Percentiles rank a stretch among this genome's conserved stretches.
These are phyloP conservation scores for Pseudomyrmex gracilis DNA, from an alignment of 1,140 invertebrate species.

Conservation along the genomic window DNA sequence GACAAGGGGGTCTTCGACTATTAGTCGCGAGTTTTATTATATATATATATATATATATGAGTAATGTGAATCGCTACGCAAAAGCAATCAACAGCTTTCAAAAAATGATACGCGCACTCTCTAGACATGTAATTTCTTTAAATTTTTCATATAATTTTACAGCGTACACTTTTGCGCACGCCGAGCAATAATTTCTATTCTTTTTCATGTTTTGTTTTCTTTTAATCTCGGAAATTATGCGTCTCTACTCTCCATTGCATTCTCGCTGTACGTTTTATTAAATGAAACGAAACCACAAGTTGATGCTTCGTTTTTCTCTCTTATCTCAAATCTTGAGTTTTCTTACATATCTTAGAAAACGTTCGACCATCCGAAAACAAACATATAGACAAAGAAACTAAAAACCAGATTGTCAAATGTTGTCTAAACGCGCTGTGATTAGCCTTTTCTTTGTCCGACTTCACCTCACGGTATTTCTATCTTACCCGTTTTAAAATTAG, in stretches of 20 bases:
- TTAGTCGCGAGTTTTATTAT: background rate
- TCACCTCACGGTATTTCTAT: no score
- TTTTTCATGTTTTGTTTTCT: slow-evolving; percentile 27
- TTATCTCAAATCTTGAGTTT: background rate
- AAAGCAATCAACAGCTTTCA: slow-evolving; percentile 13
- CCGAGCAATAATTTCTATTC: background rate
- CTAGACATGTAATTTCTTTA: no score
- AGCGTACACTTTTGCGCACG: no score
- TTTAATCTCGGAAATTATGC: slow-evolving; percentile 5
- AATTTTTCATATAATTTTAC: no score
- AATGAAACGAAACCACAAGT: slow-evolving; percentile 1
- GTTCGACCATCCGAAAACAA: background rate
- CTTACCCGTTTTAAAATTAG: slow-evolving; percentile 16
- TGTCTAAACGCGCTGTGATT: background rate
- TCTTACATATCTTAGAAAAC: background rate
- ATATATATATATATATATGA: slow-evolving; percentile 34
- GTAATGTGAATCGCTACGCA: slow-evolving; percentile 39
- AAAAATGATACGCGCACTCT: slow-evolving; percentile 22
- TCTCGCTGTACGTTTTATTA: slow-evolving; percentile 13
- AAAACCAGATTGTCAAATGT: slow-evolving; percentile 24
- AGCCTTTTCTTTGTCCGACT: background rate
- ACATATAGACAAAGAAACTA: slow-evolving; percentile 16
- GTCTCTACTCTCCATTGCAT: background rate
- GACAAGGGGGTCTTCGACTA: slow-evolving; percentile 5
- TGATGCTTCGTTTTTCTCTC: slow-evolving; percentile 16